Evolutionary conservation across 2,113 vertebrate genomes (phyloP).

Genomic region (Bubo blakistoni): DNA sequence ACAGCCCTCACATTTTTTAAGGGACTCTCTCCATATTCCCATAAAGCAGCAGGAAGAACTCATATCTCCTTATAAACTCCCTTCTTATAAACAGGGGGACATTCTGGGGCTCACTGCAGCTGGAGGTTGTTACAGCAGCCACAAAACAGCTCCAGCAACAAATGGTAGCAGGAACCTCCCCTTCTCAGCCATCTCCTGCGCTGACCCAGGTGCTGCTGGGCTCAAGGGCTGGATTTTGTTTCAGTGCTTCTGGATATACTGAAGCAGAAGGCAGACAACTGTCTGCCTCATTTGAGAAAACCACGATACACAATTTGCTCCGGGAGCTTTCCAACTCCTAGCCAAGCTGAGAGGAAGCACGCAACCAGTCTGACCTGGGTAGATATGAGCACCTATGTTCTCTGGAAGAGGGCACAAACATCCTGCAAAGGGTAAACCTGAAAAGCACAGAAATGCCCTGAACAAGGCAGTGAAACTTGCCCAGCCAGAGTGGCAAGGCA

Average conservation of each 20-base stretch:
- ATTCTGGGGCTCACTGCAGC: neutral
- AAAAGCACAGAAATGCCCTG: neutral
- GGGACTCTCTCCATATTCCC: neutral
- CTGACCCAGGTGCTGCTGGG: neutral
- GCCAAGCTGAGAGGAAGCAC: neutral
- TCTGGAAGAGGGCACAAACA: neutral
- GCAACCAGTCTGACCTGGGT: neutral
- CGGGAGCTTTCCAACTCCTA: neutral
- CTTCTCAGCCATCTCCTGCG: neutral
- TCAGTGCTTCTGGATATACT: neutral
- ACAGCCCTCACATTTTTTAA: neutral
- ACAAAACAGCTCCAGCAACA: neutral
- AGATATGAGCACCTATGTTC: rapidly evolving
- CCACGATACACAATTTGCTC: neutral
- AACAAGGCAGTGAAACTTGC: neutral
- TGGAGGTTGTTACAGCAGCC: neutral
- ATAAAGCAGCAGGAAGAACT: neutral
- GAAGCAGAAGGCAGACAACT: neutral
- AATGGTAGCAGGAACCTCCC: neutral
- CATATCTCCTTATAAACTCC: neutral
- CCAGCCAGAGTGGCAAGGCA: neutral
- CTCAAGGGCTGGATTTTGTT: neutral
- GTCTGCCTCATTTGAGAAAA: neutral
- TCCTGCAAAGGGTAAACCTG: neutral
- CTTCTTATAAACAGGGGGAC: neutral